Evolutionary conservation across 2,797 vertebrate species (phyloP).

Genomic region (Phalanger gymnotis): DNA sequence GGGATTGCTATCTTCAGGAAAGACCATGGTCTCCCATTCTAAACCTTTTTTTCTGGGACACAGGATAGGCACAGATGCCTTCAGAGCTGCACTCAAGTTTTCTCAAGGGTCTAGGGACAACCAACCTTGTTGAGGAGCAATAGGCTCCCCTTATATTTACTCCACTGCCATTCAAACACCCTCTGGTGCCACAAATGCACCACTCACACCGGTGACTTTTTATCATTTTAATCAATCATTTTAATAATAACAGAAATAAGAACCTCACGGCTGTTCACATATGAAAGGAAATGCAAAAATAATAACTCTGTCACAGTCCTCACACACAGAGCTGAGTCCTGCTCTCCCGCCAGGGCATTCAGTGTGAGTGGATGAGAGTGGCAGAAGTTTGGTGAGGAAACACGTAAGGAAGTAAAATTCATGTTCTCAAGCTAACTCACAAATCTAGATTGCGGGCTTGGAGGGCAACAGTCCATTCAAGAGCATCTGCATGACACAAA

Average conservation of each 20-base stretch:
- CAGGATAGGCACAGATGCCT: background rate
- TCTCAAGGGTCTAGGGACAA: too few relatives aligned
- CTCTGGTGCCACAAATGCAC: background rate
- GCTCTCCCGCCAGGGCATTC: background rate
- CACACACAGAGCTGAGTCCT: background rate
- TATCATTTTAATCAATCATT: too few relatives aligned
- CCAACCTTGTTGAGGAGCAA: background rate
- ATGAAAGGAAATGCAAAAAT: too few relatives aligned
- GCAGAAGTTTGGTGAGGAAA: background rate
- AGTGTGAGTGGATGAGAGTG: background rate
- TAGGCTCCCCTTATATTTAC: background rate
- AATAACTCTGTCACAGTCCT: background rate
- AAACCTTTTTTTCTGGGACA: background rate
- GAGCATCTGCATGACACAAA: too few relatives aligned
- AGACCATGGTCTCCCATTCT: background rate
- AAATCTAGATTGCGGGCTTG: background rate
- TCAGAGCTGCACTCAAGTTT: background rate
- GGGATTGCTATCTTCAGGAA: background rate
- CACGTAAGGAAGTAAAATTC: background rate
- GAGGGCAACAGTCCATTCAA: background rate
- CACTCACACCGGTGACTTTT: background rate
- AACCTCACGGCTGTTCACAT: background rate
- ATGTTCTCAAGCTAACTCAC: background rate
- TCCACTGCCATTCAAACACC: background rate
- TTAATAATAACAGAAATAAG: background rate